Evolutionary conservation across 2,888 invertebrate species (phyloP), one percentile per base, ranked within the genome.

Genomic region (Gerris lacustris): DNA sequence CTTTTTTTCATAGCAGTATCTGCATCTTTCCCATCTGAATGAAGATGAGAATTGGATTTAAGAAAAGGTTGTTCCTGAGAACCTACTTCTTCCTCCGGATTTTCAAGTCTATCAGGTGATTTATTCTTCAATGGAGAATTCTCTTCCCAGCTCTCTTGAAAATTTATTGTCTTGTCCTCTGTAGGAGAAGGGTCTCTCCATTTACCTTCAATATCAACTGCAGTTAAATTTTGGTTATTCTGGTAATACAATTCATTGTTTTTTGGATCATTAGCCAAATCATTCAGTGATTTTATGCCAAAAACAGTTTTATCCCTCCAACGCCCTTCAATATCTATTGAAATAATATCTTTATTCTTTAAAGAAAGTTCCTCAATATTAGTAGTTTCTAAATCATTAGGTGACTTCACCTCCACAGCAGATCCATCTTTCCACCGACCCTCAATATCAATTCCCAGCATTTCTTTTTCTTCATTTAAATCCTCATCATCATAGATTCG

Each of bases 71-170:
- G 31, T 4, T 31, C 31, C 31, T 31, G 31, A 31, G 31, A 31
- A 31, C 31, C 31, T 31, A 31, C 31, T 31, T 31, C 31, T 31
- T 31, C 2, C 1, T 31, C 31, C 4, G 31, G 31, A 31, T 31
- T 31, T 31, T 31, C 31, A 31, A 31, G 31, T 31, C 31, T 4
- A 31, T 31, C 31, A 31, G 31, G 31, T 31, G 31, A 31, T 31
- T 31, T 31, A 31, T 31, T 31, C 31, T 31, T 31, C 31, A 31
- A 31, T 2, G 15, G 55, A 55, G 55, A 15, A 67, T 66, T 45
- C 9, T 47, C 63, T 18, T 47, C 44, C 64, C 44, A 31, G 11
- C 55, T 72, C 67, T 66, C 71, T 62, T 70, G 66, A 44, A 45
- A 63, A 45, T 69, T 63, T 11, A 31, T 67, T 7, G 70, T 70